Evolutionary conservation across 2,888 invertebrate species (phyloP).

Genomic region (Salticus scenicus): DNA sequence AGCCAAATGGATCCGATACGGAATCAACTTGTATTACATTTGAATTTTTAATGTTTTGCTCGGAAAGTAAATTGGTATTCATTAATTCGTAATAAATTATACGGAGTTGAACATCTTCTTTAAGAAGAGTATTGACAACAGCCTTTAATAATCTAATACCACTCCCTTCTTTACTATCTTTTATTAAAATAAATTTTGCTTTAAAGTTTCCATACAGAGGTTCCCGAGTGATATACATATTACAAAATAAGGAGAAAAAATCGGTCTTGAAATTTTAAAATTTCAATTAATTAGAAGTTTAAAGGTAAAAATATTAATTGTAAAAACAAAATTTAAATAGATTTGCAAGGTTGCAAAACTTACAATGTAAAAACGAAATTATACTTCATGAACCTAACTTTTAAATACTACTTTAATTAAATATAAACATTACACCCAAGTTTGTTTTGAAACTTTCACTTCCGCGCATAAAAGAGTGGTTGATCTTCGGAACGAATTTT

Average conservation of each 20-base stretch:
- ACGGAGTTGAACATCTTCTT: slow-evolving; percentile 7
- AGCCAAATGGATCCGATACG: slow-evolving; percentile 30
- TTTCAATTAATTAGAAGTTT: too few relatives aligned
- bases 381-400: slow-evolving; percentile 14
- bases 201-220: slow-evolving; percentile 32
- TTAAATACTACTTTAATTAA: slow-evolving; percentile 26
- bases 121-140: slow-evolving; percentile 20
- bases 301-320: too few relatives aligned
- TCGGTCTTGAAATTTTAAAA: too few relatives aligned
- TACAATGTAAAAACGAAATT: not conserved
- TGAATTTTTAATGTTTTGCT: not conserved
- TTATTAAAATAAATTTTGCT: slow-evolving; percentile 45
- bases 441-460: slow-evolving; percentile 36
- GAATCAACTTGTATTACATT: slow-evolving; percentile 18
- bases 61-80: slow-evolving; percentile 20
- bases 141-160: slow-evolving; percentile 39
- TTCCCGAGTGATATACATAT: slow-evolving; percentile 44
- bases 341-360: not conserved
- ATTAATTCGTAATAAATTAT: slow-evolving; percentile 18
- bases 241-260: too few relatives aligned
- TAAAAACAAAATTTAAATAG: not conserved
- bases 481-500: not conserved
- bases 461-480: slow-evolving; percentile 33
- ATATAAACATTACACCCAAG: slow-evolving; percentile 35
- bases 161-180: slow-evolving; percentile 8